Evolutionary conservation across 2,888 invertebrate genomes (phyloP).

Genomic region (Melieria picta): DNA sequence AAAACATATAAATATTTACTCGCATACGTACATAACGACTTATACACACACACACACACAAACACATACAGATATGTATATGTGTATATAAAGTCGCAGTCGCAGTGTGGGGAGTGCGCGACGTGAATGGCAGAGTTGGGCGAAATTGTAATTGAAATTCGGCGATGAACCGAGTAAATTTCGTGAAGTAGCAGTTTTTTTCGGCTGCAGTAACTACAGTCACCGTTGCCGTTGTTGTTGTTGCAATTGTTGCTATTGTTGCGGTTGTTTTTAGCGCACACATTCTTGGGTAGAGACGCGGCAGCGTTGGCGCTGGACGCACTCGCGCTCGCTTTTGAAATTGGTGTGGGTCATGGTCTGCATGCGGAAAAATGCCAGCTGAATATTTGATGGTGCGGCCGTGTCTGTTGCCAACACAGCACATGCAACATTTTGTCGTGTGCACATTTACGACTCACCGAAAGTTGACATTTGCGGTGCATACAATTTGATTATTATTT

Average conservation of each 20-base stretch:
- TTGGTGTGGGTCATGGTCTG: conserved; percentile 64
- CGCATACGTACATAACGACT: background rate
- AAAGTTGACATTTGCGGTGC: too few species aligned
- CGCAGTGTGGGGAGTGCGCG: conserved; percentile 14
- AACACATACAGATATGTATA: background rate
- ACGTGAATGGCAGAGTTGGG: conserved; percentile 33
- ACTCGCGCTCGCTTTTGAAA: conserved; percentile 33
- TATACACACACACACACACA: background rate
- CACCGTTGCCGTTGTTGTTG: conserved; percentile 18
- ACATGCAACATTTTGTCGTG: too few species aligned
- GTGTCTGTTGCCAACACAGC: too few species aligned
- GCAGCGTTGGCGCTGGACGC: conserved; percentile 15
- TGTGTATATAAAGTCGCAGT: background rate
- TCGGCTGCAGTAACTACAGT: conserved; percentile 1
- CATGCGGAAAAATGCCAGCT: conserved; percentile 40
- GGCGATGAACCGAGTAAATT: conserved; percentile 59
- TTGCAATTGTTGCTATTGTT: conserved; percentile 5
- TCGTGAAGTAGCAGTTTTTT: conserved; percentile 34
- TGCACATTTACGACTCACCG: too few species aligned
- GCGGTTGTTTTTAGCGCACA: conserved; percentile 25
- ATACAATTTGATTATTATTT: too few species aligned
- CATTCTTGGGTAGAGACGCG: conserved; percentile 1
- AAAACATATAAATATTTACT: background rate
- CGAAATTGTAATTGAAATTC: conserved; percentile 61
- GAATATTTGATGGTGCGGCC: conserved; percentile 20